phyloP scores from a whole-genome alignment of 1,140 invertebrate species.

The Agraylea sexmaculata region DNA sequence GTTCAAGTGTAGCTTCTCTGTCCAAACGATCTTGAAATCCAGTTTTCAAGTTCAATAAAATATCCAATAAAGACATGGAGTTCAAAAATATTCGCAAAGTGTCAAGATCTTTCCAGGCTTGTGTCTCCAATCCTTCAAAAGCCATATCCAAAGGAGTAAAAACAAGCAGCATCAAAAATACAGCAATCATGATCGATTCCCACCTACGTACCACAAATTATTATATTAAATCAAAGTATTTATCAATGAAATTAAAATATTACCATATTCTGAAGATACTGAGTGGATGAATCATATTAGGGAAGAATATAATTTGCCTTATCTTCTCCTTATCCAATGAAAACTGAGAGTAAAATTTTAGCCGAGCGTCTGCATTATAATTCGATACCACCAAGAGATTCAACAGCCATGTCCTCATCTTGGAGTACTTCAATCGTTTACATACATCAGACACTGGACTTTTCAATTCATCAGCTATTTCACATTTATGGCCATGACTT shows the following conservation, averaged over 20 bases:
- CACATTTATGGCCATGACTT: conserved; percentile 7
- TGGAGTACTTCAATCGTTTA: not conserved
- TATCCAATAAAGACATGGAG: conserved; percentile 3
- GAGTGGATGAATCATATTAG: conserved; percentile 11
- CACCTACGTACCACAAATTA: no score
- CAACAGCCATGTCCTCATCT: not conserved
- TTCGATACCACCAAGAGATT: conserved; percentile 4
- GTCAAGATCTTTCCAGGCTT: not conserved
- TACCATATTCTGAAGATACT: conserved; percentile 8
- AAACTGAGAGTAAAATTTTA: conserved; percentile 8
- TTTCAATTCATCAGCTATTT: conserved; percentile 2
- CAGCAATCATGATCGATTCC: conserved; percentile 8
- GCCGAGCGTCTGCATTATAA: conserved; percentile 1
- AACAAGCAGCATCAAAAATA: not conserved
- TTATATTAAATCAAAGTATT: no score
- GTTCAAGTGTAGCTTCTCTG: conserved; percentile 6
- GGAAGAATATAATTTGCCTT: conserved; percentile 6
- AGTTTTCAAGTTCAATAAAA: conserved; percentile 6
- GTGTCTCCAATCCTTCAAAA: not conserved
- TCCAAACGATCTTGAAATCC: conserved; percentile 7
- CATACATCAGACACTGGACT: not conserved
- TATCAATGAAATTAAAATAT: no score
- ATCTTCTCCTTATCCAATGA: conserved; percentile 11
- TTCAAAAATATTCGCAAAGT: not conserved
- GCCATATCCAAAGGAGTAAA: conserved; percentile 6